These are phyloP conservation scores for Daubentonia madagascariensis DNA, from an alignment of 2,113 vertebrate genomes.

Conservation along the genomic window DNA sequence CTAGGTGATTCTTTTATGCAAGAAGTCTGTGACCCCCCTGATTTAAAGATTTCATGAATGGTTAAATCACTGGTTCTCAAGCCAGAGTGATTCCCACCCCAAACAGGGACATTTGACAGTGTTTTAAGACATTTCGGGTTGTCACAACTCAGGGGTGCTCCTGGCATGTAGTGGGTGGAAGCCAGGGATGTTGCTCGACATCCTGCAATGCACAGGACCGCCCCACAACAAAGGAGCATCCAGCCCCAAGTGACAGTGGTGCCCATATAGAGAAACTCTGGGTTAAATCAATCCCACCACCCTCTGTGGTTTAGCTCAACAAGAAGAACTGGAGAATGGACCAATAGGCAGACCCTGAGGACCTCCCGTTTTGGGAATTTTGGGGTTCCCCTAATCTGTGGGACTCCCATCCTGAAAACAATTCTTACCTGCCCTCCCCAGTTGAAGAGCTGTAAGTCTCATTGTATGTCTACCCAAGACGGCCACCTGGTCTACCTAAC, in stretches of 20 bases:
- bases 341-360: not conserved
- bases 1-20: not conserved
- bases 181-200: not conserved
- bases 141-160: not conserved
- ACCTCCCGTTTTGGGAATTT: not conserved
- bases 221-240: not conserved
- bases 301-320: not conserved
- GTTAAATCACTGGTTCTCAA: not conserved
- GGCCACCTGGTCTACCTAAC: not conserved
- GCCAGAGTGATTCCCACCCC: not conserved
- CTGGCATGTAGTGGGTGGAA: not conserved
- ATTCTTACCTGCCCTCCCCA: not conserved
- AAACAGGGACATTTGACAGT: not conserved
- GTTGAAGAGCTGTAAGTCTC: rapidly evolving
- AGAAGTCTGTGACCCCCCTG: not conserved
- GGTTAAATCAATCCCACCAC: not conserved
- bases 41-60: not conserved
- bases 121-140: not conserved
- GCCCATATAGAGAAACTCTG: not conserved
- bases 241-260: rapidly evolving
- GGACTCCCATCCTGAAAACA: too few relatives aligned
- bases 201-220: not conserved
- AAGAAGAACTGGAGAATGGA: not conserved
- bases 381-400: not conserved
- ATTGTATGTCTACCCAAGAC: rapidly evolving